A percentile compares a stretch with the other conserved stretches of the same genome.
These are phyloP conservation scores for Morinoia aosen DNA, from an alignment of 2,888 invertebrate species.

Conservation along the genomic window DNA sequence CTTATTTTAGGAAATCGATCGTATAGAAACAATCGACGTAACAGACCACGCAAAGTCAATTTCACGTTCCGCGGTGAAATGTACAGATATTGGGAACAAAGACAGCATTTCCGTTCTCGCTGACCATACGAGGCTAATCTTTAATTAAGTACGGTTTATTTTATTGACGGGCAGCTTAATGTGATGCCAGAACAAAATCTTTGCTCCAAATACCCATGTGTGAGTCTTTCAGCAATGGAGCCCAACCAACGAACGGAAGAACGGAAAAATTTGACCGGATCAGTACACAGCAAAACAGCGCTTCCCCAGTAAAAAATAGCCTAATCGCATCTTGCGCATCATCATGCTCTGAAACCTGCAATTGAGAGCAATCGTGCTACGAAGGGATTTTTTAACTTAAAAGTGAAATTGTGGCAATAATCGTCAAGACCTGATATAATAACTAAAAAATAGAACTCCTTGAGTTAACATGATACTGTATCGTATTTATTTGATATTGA, in stretches of 20 bases:
- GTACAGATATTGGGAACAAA: too few species aligned
- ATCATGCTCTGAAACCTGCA: background rate
- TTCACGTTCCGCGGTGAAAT: too few species aligned
- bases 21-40: too few species aligned
- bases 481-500: background rate
- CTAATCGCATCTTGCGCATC: background rate
- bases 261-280: background rate
- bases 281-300: background rate
- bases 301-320: background rate
- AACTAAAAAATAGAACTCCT: background rate
- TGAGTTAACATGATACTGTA: background rate
- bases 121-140: too few species aligned
- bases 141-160: too few species aligned
- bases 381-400: background rate
- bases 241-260: background rate
- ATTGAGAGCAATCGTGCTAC: background rate
- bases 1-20: too few species aligned
- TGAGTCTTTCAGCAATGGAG: background rate
- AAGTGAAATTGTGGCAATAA: background rate
- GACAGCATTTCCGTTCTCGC: too few species aligned
- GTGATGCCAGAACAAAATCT: too few species aligned
- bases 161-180: too few species aligned
- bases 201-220: too few species aligned
- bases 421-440: background rate
- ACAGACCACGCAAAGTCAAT: too few species aligned